Percentiles rank a stretch among this genome's conserved stretches.
These are phyloP conservation scores for Ammospiza maritima DNA, from an alignment of 2,797 vertebrate species.

Conservation along the genomic window DNA sequence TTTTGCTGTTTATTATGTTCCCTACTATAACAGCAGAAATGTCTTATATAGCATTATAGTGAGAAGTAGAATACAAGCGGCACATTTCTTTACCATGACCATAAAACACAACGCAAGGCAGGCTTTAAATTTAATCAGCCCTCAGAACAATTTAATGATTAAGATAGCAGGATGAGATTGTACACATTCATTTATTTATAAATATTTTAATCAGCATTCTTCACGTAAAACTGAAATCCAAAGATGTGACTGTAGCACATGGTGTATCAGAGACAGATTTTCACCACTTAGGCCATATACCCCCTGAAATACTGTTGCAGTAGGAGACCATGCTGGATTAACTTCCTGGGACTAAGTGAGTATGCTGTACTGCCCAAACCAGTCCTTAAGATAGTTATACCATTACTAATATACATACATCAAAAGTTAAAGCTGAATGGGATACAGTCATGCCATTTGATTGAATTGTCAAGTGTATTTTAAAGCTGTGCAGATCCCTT, in stretches of 20 bases:
- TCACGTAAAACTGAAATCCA: neutral
- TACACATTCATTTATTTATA: neutral
- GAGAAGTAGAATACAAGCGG: neutral
- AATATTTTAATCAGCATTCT: neutral
- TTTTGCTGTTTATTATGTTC: conserved; percentile 43
- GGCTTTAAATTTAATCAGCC: neutral
- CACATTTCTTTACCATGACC: neutral
- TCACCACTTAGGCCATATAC: neutral
- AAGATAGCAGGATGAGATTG: neutral
- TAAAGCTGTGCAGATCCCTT: neutral
- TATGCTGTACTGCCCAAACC: neutral
- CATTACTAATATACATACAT: neutral
- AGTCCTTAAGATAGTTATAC: neutral
- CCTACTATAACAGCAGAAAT: conserved; percentile 6
- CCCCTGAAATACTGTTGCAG: neutral
- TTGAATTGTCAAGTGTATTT: neutral
- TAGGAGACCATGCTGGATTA: neutral
- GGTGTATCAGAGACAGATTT: neutral
- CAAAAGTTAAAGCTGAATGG: neutral
- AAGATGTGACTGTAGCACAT: neutral
- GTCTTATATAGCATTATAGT: neutral
- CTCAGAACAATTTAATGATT: neutral
- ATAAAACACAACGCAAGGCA: neutral
- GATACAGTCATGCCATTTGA: neutral
- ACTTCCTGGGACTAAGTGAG: neutral